Conservation (phyloP, 1,140 invertebrate genomes). For the Caenorhabditis inopinata region DNA sequence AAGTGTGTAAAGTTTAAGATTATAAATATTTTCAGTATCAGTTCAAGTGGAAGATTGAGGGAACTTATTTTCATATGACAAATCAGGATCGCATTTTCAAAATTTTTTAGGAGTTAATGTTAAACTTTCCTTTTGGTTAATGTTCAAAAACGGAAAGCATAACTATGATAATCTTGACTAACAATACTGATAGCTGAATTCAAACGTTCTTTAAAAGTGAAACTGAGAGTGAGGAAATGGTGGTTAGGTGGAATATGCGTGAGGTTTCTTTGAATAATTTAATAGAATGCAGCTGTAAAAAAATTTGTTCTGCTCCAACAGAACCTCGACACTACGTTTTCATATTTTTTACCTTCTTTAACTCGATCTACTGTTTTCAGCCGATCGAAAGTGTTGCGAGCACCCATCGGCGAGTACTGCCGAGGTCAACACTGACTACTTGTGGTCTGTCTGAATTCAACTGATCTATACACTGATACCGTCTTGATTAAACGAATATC, state of each 20-base stretch:
- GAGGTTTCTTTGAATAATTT: conserved; percentile 4
- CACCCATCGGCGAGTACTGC: conserved; percentile 24
- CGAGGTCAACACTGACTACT: conserved; percentile 29
- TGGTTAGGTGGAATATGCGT: conserved; percentile 10
- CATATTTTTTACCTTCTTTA: background rate
- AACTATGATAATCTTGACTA: too few relatives aligned
- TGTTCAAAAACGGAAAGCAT: too few relatives aligned
- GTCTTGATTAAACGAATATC: conserved; percentile 20
- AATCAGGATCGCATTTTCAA: too few relatives aligned
- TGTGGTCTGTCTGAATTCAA: background rate
- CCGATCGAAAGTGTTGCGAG: conserved; percentile 29
- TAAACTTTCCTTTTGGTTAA: too few relatives aligned
- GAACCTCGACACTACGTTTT: conserved; percentile 1
- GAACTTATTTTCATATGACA: too few relatives aligned
- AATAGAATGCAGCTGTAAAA: conserved; percentile 18
- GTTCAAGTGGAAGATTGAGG: too few relatives aligned
- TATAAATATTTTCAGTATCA: too few relatives aligned
- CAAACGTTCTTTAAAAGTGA: background rate
- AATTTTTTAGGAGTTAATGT: too few relatives aligned
- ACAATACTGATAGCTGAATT: too few relatives aligned
- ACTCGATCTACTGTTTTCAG: background rate
- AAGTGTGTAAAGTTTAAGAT: too few relatives aligned
- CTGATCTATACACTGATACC: background rate
- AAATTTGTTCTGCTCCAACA: background rate
- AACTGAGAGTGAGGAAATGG: background rate